Percentiles rank a stretch among this genome's conserved stretches.
These are phyloP conservation scores for Anoplopoma fimbria DNA, from an alignment of 2,113 vertebrate species.

Conservation along the genomic window DNA sequence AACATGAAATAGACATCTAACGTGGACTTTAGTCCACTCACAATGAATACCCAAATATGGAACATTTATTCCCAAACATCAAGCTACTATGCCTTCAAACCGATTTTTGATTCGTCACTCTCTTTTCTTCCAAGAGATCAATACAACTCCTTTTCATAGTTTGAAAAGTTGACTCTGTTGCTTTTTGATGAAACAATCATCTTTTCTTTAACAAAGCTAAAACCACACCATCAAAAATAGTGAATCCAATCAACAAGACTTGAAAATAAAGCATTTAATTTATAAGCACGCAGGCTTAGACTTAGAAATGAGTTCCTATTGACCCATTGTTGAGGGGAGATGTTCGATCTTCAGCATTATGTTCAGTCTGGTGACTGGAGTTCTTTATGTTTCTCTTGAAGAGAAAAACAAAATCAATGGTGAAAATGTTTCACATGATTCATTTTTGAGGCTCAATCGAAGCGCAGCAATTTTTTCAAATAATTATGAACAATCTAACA, in stretches of 20 bases:
- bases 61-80: constrained; percentile 44
- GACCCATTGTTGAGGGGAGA: constrained; percentile 82
- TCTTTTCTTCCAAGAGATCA: constrained; percentile 54
- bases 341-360: constrained; percentile 86
- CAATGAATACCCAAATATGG: constrained; percentile 26
- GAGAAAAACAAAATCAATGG: constrained; percentile 87
- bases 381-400: constrained; percentile 85
- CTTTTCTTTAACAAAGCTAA: constrained; percentile 67
- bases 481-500: constrained; percentile 90
- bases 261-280: constrained; percentile 66
- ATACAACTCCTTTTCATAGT: constrained; percentile 49
- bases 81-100: constrained; percentile 28
- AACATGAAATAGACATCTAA: constrained; percentile 14
- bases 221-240: constrained; percentile 58
- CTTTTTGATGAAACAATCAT: constrained; percentile 59
- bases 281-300: constrained; percentile 64
- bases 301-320: constrained; percentile 73
- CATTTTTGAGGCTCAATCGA: constrained; percentile 88
- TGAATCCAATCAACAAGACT: constrained; percentile 66
- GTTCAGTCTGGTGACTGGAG: constrained; percentile 82
- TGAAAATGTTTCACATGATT: constrained; percentile 86
- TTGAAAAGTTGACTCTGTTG: constrained; percentile 61
- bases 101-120: constrained; percentile 39
- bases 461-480: constrained; percentile 89
- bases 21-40: constrained; percentile 16